Evolutionary conservation across 2,888 invertebrate genomes (phyloP), one percentile per base, ranked within the genome.

Genomic region (Eupithecia subumbrata): DNA sequence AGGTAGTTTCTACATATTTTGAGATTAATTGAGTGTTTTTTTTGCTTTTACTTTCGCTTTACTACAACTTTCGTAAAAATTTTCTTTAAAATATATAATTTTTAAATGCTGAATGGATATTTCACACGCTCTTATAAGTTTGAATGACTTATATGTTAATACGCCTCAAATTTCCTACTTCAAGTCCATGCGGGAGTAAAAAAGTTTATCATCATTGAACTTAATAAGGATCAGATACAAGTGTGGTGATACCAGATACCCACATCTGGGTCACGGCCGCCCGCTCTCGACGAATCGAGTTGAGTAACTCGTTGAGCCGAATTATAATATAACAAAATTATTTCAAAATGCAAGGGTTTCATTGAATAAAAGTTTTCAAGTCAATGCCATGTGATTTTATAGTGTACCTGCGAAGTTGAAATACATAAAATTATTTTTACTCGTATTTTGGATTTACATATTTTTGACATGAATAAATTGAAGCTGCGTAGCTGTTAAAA

Each of bases 261-360:
- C 1, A 22, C 40, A 74, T 52, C 66, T 72, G 43, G 76, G 78
- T 76, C 78, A 78, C 30, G 78, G 78, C 63, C 74, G 67, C 43
- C 76, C 34, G 66, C 78, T 78, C 76, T 76, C 69, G 37, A 60
- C 72, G 43, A 70, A 74, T 73, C 74, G 73, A 34, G 69, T 80
- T 81, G 77, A 45, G 78, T 73, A 81, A 81, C 74, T 76, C 70
- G 78, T 75, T 79, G 75, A 75, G 71, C 78, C 75, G 76, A 78
- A 79, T 76, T 72, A 78, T 78, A 76, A 80, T 4, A 63, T 18
- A 18, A 34, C 18, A 64, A 18, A 64, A 64, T 64, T 18, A 34
- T 64, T 34, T 18, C 16, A 18, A 64, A 30, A 64, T 18, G 63
- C 30, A 63, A 4, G 16, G 25, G 12, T 64, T 64, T 64, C 16